These are phyloP conservation scores for Choristoneura rosaceana DNA, from an alignment of 2,888 invertebrate genomes.

Conservation along the genomic window DNA sequence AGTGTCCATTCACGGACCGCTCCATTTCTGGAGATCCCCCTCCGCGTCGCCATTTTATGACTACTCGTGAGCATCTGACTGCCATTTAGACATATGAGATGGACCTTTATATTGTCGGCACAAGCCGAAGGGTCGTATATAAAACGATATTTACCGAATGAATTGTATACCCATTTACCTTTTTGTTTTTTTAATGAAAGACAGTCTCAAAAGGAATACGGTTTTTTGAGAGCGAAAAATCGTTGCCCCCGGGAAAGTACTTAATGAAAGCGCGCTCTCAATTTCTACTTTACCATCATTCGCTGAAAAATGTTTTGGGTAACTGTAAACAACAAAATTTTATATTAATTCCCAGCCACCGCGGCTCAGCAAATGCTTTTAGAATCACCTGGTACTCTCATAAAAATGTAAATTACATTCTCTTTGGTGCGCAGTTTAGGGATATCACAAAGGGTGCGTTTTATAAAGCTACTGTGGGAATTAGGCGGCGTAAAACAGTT, in stretches of 20 bases:
- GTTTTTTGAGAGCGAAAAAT: slow-evolving; percentile 6
- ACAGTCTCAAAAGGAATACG: slow-evolving; percentile 33
- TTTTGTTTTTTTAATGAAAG: slow-evolving; percentile 24
- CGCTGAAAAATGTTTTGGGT: slow-evolving; percentile 17
- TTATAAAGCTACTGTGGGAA: slow-evolving; percentile 56
- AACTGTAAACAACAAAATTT: slow-evolving; percentile 41
- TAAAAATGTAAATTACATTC: slow-evolving; percentile 63
- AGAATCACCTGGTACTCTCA: slow-evolving; percentile 57
- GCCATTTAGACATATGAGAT: slow-evolving; percentile 37
- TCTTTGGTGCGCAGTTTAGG: slow-evolving; percentile 47
- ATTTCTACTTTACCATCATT: slow-evolving; percentile 29
- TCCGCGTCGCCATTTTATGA: slow-evolving; percentile 19
- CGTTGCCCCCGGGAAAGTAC: slow-evolving; percentile 6
- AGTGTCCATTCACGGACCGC: slow-evolving; percentile 34
- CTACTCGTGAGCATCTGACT: slow-evolving; percentile 22
- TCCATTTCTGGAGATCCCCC: slow-evolving; percentile 19
- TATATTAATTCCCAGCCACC: slow-evolving; percentile 45
- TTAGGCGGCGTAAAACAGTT: slow-evolving; percentile 57
- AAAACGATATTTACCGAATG: slow-evolving; percentile 21
- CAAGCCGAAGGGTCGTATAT: slow-evolving; percentile 21
- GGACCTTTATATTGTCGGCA: slow-evolving; percentile 31
- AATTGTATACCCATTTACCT: slow-evolving; percentile 28
- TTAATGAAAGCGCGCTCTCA: slow-evolving; percentile 19
- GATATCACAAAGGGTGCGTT: slow-evolving; percentile 55
- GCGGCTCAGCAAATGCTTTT: slow-evolving; percentile 44